Conservation (phyloP, 2,113 vertebrate species). For the Cyprinodon tularosa region DNA sequence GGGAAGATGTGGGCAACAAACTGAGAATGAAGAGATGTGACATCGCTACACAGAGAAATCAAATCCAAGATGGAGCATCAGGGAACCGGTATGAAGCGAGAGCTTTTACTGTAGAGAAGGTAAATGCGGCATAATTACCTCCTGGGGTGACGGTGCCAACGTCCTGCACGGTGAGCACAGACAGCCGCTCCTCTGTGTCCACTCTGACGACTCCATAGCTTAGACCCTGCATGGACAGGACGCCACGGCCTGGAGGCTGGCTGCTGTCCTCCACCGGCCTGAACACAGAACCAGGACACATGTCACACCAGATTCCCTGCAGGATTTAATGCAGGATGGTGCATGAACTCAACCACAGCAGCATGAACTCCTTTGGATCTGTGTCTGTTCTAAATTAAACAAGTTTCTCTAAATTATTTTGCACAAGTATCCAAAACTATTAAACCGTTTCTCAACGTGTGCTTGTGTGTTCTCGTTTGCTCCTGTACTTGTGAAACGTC, state of each 20-base stretch:
- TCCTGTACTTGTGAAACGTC: too few species aligned
- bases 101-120: too few species aligned
- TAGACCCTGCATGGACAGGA: slow-evolving; percentile 97
- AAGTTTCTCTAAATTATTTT: too few species aligned
- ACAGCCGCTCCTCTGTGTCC: slow-evolving; percentile 96
- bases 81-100: background rate
- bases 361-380: too few species aligned
- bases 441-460: too few species aligned
- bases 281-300: slow-evolving; percentile 1
- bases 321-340: background rate
- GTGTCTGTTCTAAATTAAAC: too few species aligned
- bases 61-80: background rate
- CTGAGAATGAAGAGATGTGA: background rate
- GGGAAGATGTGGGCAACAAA: too few species aligned
- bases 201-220: slow-evolving; percentile 93
- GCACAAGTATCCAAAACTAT: too few species aligned
- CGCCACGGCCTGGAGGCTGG: slow-evolving; percentile 93
- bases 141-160: slow-evolving; percentile 97
- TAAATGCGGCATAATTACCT: slow-evolving; percentile 73
- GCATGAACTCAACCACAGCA: too few species aligned
- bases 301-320: background rate
- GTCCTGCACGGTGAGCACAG: slow-evolving; percentile 96
- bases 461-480: too few species aligned
- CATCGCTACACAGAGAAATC: background rate
- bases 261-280: slow-evolving; percentile 98